phyloP scores from a whole-genome alignment of 2,797 vertebrate species.

The Centropyge bicolor region DNA sequence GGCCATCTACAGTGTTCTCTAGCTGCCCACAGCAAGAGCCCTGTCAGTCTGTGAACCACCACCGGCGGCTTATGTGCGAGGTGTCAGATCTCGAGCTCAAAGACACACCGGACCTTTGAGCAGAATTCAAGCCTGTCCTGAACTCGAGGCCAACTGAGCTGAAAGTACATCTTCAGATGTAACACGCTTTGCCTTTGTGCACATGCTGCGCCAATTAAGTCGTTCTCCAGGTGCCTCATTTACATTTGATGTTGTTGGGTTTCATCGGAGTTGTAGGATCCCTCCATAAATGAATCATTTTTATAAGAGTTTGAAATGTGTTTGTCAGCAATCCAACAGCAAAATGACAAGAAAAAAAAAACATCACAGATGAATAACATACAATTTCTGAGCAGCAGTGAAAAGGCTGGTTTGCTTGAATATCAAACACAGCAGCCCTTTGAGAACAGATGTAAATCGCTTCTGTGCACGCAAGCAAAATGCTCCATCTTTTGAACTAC shows the following conservation, averaged over 20 bases:
- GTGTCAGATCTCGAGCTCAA: slow-evolving; percentile 54
- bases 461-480: slow-evolving; percentile 25
- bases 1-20: slow-evolving; percentile 11
- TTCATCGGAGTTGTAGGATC: slow-evolving; percentile 16
- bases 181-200: slow-evolving; percentile 8
- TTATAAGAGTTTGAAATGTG: slow-evolving; percentile 23
- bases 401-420: slow-evolving; percentile 37
- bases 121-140: slow-evolving; percentile 33
- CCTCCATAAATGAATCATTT: slow-evolving; percentile 16
- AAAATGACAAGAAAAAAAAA: slow-evolving; percentile 19
- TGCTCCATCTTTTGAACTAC: slow-evolving; percentile 18
- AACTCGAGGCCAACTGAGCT: slow-evolving; percentile 25
- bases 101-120: slow-evolving; percentile 47
- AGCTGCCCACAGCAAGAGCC: slow-evolving; percentile 14
- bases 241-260: slow-evolving; percentile 20
- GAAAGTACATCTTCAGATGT: slow-evolving; percentile 47
- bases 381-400: slow-evolving; percentile 32
- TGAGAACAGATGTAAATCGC: slow-evolving; percentile 36
- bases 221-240: slow-evolving; percentile 38
- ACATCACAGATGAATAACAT: slow-evolving; percentile 35
- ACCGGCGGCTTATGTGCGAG: slow-evolving; percentile 19
- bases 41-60: slow-evolving; percentile 28
- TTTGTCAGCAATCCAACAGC: slow-evolving; percentile 18
- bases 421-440: slow-evolving; percentile 30
- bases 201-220: slow-evolving; percentile 28